Percentiles rank a stretch among this genome's conserved stretches.
phyloP scores from a whole-genome alignment of 2,888 invertebrate genomes.

The Cataglyphis livida region DNA sequence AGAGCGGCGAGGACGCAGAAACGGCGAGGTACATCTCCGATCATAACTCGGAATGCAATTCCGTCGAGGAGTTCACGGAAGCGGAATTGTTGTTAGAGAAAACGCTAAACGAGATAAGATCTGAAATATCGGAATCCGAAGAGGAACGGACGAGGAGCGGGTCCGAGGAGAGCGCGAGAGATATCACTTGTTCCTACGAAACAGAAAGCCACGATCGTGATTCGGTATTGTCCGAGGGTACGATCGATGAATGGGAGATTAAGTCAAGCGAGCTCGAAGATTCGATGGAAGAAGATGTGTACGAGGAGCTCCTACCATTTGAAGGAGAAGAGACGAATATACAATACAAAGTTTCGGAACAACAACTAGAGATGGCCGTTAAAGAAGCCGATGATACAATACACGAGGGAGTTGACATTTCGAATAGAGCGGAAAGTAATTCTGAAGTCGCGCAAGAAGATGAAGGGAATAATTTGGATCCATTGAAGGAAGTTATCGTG shows the following conservation, averaged over 20 bases:
- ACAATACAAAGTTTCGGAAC: not conserved
- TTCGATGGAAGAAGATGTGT: conserved; percentile 45
- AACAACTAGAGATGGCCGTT: not conserved
- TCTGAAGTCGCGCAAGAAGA: not conserved
- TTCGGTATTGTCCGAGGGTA: conserved; percentile 59
- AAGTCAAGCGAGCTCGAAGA: conserved; percentile 39
- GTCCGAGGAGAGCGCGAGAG: conserved; percentile 43
- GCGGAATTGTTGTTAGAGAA: conserved; percentile 81
- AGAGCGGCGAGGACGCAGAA: conserved; percentile 61
- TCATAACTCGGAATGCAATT: conserved; percentile 52
- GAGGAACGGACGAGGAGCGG: conserved; percentile 6
- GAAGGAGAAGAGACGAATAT: conserved; percentile 35
- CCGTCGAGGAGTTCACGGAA: conserved; percentile 83
- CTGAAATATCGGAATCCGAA: conserved; percentile 82
- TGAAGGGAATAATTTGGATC: not conserved
- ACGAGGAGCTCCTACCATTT: conserved; percentile 49
- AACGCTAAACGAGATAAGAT: conserved; percentile 82
- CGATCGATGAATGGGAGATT: conserved; percentile 10
- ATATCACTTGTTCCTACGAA: conserved; percentile 33
- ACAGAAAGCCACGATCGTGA: conserved; percentile 47
- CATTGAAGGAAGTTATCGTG: not conserved
- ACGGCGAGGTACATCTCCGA: conserved; percentile 60
- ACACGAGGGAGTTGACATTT: not conserved
- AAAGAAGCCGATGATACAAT: not conserved
- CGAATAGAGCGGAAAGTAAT: not conserved